These are phyloP conservation scores for Chelmon rostratus DNA, from an alignment of 2,797 vertebrate species.

Conservation along the genomic window DNA sequence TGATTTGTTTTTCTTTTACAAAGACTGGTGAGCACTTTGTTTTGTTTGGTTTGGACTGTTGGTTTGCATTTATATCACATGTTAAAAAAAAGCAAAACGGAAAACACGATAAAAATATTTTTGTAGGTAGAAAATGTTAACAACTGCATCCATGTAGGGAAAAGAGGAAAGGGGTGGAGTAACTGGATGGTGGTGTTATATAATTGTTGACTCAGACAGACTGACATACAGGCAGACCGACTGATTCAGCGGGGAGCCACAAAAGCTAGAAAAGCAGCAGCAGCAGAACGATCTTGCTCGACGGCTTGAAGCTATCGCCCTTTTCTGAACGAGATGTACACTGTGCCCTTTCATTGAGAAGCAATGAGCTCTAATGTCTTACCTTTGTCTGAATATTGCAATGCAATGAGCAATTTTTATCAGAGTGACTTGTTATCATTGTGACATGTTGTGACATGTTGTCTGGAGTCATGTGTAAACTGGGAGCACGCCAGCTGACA, in stretches of 20 bases:
- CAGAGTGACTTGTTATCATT: conserved; percentile 83
- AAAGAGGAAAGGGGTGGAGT: conserved; percentile 26
- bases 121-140: conserved; percentile 77
- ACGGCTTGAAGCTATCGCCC: conserved; percentile 63
- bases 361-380: conserved; percentile 87
- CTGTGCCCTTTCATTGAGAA: conserved; percentile 83
- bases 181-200: conserved; percentile 17
- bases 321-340: conserved; percentile 76
- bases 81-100: conserved; percentile 60
- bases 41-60: conserved; percentile 74
- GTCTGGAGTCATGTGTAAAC: conserved; percentile 80
- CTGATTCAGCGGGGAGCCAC: conserved; percentile 44
- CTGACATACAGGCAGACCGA: conserved; percentile 30
- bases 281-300: conserved; percentile 49
- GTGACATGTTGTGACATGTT: conserved; percentile 82
- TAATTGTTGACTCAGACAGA: conserved; percentile 34
- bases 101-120: conserved; percentile 77
- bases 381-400: conserved; percentile 86
- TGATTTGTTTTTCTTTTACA: conserved; percentile 82
- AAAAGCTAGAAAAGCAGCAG: conserved; percentile 44
- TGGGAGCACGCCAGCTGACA: conserved; percentile 71
- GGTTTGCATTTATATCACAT: conserved; percentile 77
- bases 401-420: conserved; percentile 86
- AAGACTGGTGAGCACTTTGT: conserved; percentile 80
- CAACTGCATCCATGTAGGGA: conserved; percentile 56